A percentile compares a stretch with the other conserved stretches of the same genome.
Conservation (phyloP, 2,888 invertebrate genomes). For the Adineta ricciae region DNA sequence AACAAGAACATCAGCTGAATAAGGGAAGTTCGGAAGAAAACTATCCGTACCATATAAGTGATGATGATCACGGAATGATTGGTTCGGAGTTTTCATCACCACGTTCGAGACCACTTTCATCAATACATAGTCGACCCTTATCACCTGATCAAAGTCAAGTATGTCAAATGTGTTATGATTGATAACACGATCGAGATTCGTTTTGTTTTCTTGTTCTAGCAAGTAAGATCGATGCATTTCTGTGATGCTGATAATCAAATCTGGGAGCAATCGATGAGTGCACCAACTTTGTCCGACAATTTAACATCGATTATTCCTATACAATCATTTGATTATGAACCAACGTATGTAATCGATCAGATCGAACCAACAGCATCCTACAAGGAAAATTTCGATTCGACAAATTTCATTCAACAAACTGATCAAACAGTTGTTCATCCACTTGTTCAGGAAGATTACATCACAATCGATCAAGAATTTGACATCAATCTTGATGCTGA, state of each 20-base stretch:
- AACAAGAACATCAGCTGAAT: background rate
- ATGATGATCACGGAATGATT: background rate
- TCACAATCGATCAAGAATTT: background rate
- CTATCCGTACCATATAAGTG: background rate
- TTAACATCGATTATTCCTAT: background rate
- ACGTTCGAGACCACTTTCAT: conserved; percentile 11
- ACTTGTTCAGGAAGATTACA: background rate
- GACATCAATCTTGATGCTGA: background rate
- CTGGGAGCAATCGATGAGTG: background rate
- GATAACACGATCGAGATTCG: no score
- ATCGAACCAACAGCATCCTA: background rate
- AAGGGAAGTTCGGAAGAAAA: background rate
- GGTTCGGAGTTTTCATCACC: background rate
- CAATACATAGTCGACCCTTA: background rate
- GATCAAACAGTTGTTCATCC: background rate
- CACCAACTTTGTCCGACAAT: background rate
- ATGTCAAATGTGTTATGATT: background rate
- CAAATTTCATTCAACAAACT: background rate
- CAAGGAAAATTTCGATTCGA: background rate
- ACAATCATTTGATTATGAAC: background rate
- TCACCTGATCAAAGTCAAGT: background rate
- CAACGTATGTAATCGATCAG: background rate
- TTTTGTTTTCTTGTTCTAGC: background rate
- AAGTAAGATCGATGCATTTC: background rate
- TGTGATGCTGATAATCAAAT: background rate